Base-by-base conservation (phyloP, 1,140 invertebrate species). In the Papilio aristodemus region DNA sequence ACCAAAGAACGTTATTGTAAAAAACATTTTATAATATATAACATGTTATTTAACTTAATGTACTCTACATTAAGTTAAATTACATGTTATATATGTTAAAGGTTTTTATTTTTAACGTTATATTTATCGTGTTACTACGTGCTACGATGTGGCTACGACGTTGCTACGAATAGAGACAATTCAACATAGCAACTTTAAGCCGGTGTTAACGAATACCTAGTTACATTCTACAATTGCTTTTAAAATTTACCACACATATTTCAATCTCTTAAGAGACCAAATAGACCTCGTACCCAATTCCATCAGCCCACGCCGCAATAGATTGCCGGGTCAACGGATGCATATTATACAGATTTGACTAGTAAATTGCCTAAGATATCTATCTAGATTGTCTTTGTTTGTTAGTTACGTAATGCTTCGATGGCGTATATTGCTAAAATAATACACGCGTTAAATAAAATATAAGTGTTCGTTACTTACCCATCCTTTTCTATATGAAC, bases 401-500 rank as follows among this genome's bases (percentile, higher is more conserved):
- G 59, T 62, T 50, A 37, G 36, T 39, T 62, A 62, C 27, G 59
- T 62, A 62, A 62, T 62, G 14, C 13, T 64, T 25, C 62, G 62
- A 64, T 43, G 62, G 43, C n/a, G 27, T 64, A 6, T 22, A 43
- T 43, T 64, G 22, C 39, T 1, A 43, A 6, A 64, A 64, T 43
- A 43, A 43, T 43, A 11, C 27, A 32, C 27, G 2, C 27, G 27
- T 32, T 32, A n/a, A 43, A 43, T 43, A 6, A 3, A 32, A 32
- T 19, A 22, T 50, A 17, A 19, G 46, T 54, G 19, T 25, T 54
- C 10, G 19, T 57, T 59, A 77, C 86, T 79, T 72, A 90, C 86
- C 87, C 79, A 68, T 91, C 84, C 11, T 80, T 79, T 72, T 90
- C 87, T 41, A 91, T 71, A 57, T 78, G 79, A 11, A 90, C 70